A percentile compares a stretch with the other conserved stretches of the same genome.
Conservation (phyloP, 2,113 vertebrate species). For the Entomyzon cyanotis region DNA sequence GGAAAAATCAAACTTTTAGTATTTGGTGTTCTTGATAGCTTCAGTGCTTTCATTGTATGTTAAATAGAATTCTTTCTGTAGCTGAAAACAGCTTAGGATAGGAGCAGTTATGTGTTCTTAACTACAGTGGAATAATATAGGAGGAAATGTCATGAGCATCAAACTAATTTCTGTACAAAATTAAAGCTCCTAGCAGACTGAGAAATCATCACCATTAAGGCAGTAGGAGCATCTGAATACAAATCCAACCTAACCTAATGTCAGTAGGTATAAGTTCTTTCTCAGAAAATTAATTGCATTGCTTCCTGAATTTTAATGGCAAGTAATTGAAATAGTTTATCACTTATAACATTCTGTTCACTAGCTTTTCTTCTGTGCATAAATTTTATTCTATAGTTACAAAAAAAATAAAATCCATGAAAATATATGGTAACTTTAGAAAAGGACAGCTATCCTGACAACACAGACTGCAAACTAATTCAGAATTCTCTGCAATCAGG, state of each 20-base stretch:
- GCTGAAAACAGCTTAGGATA: not conserved
- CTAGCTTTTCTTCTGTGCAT: not conserved
- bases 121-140: not conserved
- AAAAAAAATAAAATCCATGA: not conserved
- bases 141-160: not conserved
- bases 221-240: not conserved
- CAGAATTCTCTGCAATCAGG: not conserved
- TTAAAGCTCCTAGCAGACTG: constrained; percentile 30
- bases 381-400: not conserved
- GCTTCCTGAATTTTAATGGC: constrained; percentile 31
- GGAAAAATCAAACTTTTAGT: not conserved
- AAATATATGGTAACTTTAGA: not conserved
- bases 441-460: not conserved
- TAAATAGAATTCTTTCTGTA: not conserved
- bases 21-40: not conserved
- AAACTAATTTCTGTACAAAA: constrained; percentile 27
- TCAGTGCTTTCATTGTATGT: not conserved
- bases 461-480: not conserved
- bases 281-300: constrained; percentile 17
- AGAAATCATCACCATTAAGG: not conserved
- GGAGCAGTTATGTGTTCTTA: not conserved
- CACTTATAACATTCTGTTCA: not conserved
- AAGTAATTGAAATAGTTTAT: constrained; percentile 20
- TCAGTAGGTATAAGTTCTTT: not conserved
- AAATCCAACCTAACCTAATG: constrained; percentile 15